phyloP scores from a whole-genome alignment of 2,113 vertebrate genomes.

The Catharus minimus region DNA sequence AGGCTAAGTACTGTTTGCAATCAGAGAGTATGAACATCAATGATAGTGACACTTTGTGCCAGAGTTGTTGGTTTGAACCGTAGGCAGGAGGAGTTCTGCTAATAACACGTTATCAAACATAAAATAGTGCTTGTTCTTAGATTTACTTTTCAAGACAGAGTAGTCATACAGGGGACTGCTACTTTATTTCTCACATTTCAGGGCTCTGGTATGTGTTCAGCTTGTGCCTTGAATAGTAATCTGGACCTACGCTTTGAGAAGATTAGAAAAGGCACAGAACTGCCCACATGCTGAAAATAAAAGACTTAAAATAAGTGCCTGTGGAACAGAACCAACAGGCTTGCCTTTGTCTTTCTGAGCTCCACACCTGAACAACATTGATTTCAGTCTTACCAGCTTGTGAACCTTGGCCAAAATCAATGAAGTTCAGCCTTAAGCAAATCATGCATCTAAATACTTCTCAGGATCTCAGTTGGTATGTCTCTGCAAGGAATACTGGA shows the following conservation, averaged over 20 bases:
- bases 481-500: background rate
- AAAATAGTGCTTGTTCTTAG: background rate
- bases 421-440: background rate
- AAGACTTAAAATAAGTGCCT: background rate
- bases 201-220: background rate
- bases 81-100: constrained; percentile 9
- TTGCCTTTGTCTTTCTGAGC: background rate
- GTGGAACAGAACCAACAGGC: background rate
- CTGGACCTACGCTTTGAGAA: background rate
- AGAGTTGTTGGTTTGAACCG: background rate
- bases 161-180: background rate
- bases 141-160: background rate
- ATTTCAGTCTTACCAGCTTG: background rate
- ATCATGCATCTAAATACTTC: background rate
- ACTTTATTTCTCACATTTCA: background rate
- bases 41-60: background rate
- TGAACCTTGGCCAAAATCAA: background rate
- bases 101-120: background rate
- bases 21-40: background rate
- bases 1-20: background rate
- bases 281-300: background rate
- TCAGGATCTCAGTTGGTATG: background rate
- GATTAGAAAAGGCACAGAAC: background rate
- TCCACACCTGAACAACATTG: background rate
- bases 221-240: background rate